phyloP scores from a whole-genome alignment of 2,888 invertebrate species.

The Galerucella pusilla region DNA sequence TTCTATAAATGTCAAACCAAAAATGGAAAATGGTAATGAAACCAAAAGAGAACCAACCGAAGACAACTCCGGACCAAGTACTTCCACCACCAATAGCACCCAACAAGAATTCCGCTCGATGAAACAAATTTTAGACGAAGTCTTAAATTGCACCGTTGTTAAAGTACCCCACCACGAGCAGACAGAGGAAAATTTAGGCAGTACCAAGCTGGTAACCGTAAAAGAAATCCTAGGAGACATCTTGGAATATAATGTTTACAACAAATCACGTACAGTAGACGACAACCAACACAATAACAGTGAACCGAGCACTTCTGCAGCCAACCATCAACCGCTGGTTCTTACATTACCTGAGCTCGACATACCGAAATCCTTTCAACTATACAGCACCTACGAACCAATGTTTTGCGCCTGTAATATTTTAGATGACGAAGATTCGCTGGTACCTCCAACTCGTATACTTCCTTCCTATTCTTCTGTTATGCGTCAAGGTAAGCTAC shows the following conservation, averaged over 20 bases:
- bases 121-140: slow-evolving; percentile 40
- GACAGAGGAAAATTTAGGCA: not conserved
- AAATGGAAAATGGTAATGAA: not conserved
- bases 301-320: slow-evolving; percentile 18
- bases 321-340: slow-evolving; percentile 2
- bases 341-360: not conserved
- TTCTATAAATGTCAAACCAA: not conserved
- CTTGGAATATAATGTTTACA: slow-evolving; percentile 35
- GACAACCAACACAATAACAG: not conserved
- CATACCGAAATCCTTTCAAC: not conserved
- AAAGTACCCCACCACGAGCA: not conserved
- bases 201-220: slow-evolving; percentile 30
- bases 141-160: slow-evolving; percentile 35
- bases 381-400: slow-evolving; percentile 4
- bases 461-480: slow-evolving; percentile 60
- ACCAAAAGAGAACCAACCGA: not conserved
- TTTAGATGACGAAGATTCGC: slow-evolving; percentile 27
- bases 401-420: slow-evolving; percentile 32
- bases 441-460: slow-evolving; percentile 29
- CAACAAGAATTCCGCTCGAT: slow-evolving; percentile 20
- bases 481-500: slow-evolving; percentile 45
- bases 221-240: slow-evolving; percentile 42
- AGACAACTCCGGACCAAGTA: not conserved
- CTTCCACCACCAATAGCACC: not conserved
- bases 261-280: slow-evolving; percentile 1